Conservation (phyloP, 1,140 invertebrate species). For the Drosophila repletoides region DNA sequence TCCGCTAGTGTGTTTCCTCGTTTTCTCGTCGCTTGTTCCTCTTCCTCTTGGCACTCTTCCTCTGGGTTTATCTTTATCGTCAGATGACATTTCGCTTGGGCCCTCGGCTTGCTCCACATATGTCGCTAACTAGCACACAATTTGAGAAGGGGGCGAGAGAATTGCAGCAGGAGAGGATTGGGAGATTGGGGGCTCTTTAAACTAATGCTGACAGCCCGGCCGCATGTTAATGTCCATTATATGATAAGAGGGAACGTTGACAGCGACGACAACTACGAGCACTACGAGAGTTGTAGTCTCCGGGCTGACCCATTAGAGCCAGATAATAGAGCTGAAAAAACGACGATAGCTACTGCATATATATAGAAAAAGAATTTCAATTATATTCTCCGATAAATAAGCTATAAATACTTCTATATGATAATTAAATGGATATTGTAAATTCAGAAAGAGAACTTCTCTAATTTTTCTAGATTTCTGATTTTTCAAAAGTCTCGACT, state of each 20-base stretch:
- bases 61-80: slow-evolving; percentile 5
- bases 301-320: too few relatives aligned
- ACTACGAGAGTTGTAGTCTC: too few relatives aligned
- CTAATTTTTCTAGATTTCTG: too few relatives aligned
- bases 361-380: too few relatives aligned
- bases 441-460: too few relatives aligned
- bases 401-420: too few relatives aligned
- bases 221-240: slow-evolving; percentile 21
- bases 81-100: slow-evolving; percentile 2
- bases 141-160: not conserved
- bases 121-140: not conserved
- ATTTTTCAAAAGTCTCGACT: too few relatives aligned
- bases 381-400: too few relatives aligned
- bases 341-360: too few relatives aligned
- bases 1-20: slow-evolving; percentile 6
- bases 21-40: not conserved
- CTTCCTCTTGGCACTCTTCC: not conserved
- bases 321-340: not conserved
- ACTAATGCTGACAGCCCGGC: slow-evolving; percentile 20
- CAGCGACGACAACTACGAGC: slow-evolving; percentile 14
- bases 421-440: too few relatives aligned
- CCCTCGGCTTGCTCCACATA: slow-evolving; percentile 7
- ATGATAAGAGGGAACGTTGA: slow-evolving; percentile 8
- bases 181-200: not conserved
- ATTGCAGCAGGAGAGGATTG: not conserved